These are phyloP conservation scores for Amphipyra berbera DNA, from an alignment of 2,888 invertebrate genomes.

Conservation along the genomic window DNA sequence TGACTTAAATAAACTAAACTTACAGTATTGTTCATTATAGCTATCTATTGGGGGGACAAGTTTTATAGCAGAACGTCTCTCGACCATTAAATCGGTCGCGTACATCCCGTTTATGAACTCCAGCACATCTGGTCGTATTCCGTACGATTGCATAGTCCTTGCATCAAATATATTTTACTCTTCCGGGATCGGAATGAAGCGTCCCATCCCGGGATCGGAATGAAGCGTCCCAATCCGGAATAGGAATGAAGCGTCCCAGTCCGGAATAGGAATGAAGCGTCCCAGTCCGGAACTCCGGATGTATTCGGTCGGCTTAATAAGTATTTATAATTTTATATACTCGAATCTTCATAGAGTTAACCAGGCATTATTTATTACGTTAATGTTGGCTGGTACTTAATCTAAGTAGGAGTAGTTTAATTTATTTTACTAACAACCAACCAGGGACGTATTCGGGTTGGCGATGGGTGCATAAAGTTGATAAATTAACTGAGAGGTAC, in stretches of 20 bases:
- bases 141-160: too few species aligned
- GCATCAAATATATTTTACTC: too few species aligned
- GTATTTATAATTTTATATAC: slow-evolving; percentile 33
- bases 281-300: neutral
- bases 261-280: too few species aligned
- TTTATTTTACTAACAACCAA: slow-evolving; percentile 45
- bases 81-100: neutral
- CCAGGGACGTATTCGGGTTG: slow-evolving; percentile 15
- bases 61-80: slow-evolving; percentile 7
- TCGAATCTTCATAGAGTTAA: slow-evolving; percentile 49
- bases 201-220: too few species aligned
- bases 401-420: slow-evolving; percentile 52
- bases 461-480: slow-evolving; percentile 3
- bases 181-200: too few species aligned
- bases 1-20: neutral
- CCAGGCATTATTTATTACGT: slow-evolving; percentile 44
- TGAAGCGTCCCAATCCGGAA: too few species aligned
- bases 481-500: too few species aligned
- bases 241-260: too few species aligned
- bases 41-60: slow-evolving; percentile 6
- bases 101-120: slow-evolving; percentile 1
- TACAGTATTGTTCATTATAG: neutral
- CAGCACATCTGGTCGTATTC: too few species aligned
- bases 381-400: slow-evolving; percentile 65
- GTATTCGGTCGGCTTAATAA: slow-evolving; percentile 15